Evolutionary conservation across 2,888 invertebrate genomes (phyloP), one percentile per base, ranked within the genome.

Genomic region (Oligia fasciuncula): DNA sequence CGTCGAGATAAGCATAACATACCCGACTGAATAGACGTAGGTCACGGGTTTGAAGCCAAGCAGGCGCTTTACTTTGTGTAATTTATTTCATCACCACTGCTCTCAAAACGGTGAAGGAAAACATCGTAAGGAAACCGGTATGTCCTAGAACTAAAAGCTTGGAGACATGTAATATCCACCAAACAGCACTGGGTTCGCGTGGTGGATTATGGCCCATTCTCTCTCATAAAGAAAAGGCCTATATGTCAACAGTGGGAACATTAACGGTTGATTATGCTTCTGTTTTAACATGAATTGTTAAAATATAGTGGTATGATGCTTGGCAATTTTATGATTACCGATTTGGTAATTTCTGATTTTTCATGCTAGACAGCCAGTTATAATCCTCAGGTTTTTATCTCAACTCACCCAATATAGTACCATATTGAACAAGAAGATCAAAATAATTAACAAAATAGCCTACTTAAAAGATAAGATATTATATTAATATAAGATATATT

Each of bases 361-460:
- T 8, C 13, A 23, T 4, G 19, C 29, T 49, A 4, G 19, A 9
- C 49, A 35, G 4, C 49, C 19, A 69, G 14, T 43, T n/a, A 5
- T 19, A 5, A 57, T 11, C 4, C 17, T 60, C 0, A 5, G 14
- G 49, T 0, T 2, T 0, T 17, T 40, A 57, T 17, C 9, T 43
- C 11, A 40, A 14, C 4, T 57, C 17, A 4, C 11, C 9, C 49
- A n/a, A 8, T 9, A 19, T 19, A n/a, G 14, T 63, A 29, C 13
- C 19, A 17, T 60, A 63, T 54, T 19, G 1, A 63, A 63, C 3
- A 40, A 40, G 19, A 66, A 46, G 43, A 51, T 81, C 43, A 40
- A 67, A 46, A 46, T 67, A 62, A 51, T 54, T 62, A 71, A 65
- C 46, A n/a, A 67, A 74, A 54, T 62, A 35, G 40, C 40, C 60